Conservation (phyloP, 1,140 invertebrate genomes). For the Plectus sambesii region DNA sequence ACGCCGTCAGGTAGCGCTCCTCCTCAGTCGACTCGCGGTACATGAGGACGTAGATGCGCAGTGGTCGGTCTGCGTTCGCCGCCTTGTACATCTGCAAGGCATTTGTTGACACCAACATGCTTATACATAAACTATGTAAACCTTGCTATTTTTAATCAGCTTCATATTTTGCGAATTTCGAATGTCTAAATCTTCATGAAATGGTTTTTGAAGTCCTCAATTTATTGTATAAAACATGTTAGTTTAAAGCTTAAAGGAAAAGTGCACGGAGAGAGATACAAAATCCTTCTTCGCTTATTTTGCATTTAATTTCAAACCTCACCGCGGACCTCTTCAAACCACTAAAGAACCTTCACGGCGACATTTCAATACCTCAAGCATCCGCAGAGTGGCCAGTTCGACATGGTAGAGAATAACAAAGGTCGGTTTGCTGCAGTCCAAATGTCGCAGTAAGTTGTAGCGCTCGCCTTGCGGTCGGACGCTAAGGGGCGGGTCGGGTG, state of each 20-base stretch:
- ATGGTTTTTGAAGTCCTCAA: no score
- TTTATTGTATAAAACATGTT: no score
- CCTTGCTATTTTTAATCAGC: no score
- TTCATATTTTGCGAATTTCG: no score
- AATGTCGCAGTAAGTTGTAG: constrained; percentile 31
- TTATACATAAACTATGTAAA: no score
- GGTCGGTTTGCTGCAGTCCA: constrained; percentile 27
- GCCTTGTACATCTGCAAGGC: constrained; percentile 36
- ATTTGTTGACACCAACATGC: no score
- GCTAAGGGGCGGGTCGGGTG: no score
- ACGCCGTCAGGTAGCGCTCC: constrained; percentile 31
- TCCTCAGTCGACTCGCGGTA: constrained; percentile 37
- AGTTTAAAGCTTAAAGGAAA: no score
- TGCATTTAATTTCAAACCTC: no score
- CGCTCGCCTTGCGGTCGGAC: constrained; percentile 25
- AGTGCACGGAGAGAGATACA: no score
- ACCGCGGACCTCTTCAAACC: background rate
- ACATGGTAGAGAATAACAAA: constrained; percentile 34
- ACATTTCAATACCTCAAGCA: constrained; percentile 36
- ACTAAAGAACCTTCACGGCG: constrained; percentile 10
- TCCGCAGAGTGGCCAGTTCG: constrained; percentile 24
- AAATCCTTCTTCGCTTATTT: no score
- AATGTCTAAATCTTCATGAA: no score
- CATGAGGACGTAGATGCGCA: constrained; percentile 29
- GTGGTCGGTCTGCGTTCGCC: constrained; percentile 14